phyloP scores from a whole-genome alignment of 2,797 vertebrate species.

The Sphenopsis melanotis region DNA sequence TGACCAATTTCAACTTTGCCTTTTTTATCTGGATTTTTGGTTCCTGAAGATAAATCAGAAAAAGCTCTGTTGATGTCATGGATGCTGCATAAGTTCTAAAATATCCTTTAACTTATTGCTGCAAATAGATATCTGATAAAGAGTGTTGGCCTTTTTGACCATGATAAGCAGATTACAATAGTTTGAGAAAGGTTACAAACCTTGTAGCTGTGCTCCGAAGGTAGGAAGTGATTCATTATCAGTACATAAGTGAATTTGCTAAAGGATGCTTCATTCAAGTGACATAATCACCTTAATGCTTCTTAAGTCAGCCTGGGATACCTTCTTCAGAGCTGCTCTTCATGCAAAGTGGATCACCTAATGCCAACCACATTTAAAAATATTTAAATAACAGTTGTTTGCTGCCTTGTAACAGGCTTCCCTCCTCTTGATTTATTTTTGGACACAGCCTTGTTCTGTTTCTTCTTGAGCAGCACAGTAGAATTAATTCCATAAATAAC shows the following conservation, averaged over 20 bases:
- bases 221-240: not conserved
- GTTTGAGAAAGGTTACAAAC: not conserved
- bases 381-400: slow-evolving; percentile 18
- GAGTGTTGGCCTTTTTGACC: not conserved
- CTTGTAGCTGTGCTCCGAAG: not conserved
- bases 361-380: not conserved
- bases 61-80: not conserved
- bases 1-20: not conserved
- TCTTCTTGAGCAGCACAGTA: slow-evolving; percentile 10
- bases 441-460: slow-evolving; percentile 31
- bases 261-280: not conserved
- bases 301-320: not conserved
- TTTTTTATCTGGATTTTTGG: not conserved
- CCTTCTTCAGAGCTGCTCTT: not conserved
- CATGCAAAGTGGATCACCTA: not conserved
- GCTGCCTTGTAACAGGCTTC: slow-evolving; percentile 33
- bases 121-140: not conserved
- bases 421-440: slow-evolving; percentile 40
- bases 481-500: slow-evolving; percentile 55
- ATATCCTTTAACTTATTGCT: not conserved
- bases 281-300: slow-evolving; percentile 1
- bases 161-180: not conserved
- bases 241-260: not conserved
- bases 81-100: not conserved
- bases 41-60: not conserved